Base-by-base conservation (phyloP, 2,797 vertebrate species). In the Salmo trutta region DNA sequence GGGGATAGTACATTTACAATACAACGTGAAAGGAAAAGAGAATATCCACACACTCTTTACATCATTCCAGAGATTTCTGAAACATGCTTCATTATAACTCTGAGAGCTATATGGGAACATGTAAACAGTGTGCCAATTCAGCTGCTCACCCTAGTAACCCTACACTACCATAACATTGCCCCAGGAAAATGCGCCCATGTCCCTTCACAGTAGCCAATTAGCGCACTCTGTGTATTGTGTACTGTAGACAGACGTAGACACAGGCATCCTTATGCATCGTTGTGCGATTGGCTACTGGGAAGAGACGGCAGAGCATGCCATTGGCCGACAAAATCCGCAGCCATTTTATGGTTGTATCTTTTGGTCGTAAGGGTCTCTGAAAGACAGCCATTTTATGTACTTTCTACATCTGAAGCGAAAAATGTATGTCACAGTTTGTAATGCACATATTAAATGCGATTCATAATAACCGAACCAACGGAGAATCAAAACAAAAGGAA, bases 61-160 rank as follows among this genome's bases (percentile, higher is more conserved):
- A 64, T 64, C 21, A 19, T 64, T n/a, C 21, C 59, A 24, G 21
- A 64, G 59, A 10, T 64, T 64, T 12, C 24, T 65, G 16, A 70
- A 59, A 70, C 33, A 64, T 24, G 0, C n/a, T 15, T 31, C 74
- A 78, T 71, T 33, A n/a, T 1, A 36, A 33, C 21, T 71, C 19
- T 14, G 51, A n/a, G 59, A 62, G 59, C 59, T 24, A 10, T 17
- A 21, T 67, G 69, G 77, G 64, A 79, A 82, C 33, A 76, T 52
- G 65, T 21, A 71, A 79, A 79, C 17, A 51, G 70, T 54, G 56
- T 65, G 76, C 80, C 79, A 84, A 62, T 81, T 84, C 84, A 87
- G 88, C 89, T 77, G 71, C 33, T 88, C 81, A 85, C 80, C 91
- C 89, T 89, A 82, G 91, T 91, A 91, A 92, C 92, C 79, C 84